Conservation (phyloP, 2,113 vertebrate genomes). For the Pachycephala philippinensis region DNA sequence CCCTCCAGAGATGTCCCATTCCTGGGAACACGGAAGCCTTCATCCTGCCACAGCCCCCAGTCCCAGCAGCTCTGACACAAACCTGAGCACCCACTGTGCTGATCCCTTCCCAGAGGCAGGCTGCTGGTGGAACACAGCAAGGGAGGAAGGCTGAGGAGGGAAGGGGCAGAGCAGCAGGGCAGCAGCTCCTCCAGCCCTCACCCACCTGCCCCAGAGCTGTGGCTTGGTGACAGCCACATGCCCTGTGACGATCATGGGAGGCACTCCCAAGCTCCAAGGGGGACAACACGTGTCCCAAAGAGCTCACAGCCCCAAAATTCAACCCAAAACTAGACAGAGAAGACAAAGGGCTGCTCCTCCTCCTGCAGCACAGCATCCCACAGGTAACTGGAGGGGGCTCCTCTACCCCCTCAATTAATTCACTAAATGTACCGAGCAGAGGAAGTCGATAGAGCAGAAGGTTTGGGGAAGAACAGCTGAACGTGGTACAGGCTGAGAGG, state of each 20-base stretch:
- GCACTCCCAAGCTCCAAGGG: not conserved
- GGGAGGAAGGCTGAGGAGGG: not conserved
- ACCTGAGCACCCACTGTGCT: fast-evolving
- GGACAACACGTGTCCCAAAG: fast-evolving
- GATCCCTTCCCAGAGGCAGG: not conserved
- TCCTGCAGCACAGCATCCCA: not conserved
- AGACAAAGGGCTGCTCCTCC: not conserved
- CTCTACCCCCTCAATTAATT: not conserved
- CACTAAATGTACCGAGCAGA: fast-evolving
- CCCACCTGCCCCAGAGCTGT: not conserved
- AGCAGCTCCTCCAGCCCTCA: not conserved
- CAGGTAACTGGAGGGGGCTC: not conserved
- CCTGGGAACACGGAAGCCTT: not conserved
- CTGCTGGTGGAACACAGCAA: not conserved
- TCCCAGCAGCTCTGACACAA: not conserved
- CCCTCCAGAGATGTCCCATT: not conserved
- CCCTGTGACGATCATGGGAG: fast-evolving
- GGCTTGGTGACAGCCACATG: not conserved
- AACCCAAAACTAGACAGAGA: not conserved
- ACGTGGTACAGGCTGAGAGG: not conserved
- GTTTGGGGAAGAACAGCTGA: not conserved
- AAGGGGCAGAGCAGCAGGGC: not conserved
- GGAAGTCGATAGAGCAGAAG: not conserved
- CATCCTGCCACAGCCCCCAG: not conserved
- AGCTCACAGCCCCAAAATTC: not conserved